phyloP scores from a whole-genome alignment of 2,888 invertebrate genomes.

The Zonitis immaculata region DNA sequence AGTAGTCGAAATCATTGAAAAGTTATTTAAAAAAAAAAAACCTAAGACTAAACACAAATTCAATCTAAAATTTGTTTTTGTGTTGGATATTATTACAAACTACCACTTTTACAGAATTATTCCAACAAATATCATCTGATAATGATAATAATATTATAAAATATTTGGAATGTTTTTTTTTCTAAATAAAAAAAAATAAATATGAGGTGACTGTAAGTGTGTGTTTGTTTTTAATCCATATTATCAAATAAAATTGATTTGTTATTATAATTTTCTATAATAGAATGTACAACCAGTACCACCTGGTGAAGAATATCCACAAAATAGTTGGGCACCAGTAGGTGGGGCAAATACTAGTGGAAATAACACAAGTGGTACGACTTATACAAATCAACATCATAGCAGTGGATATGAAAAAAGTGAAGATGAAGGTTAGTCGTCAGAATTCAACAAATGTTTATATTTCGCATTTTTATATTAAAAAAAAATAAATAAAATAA shows the following conservation, averaged over 20 bases:
- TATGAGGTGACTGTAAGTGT: slow-evolving; percentile 26
- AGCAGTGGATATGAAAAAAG: slow-evolving; percentile 30
- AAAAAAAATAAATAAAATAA: no score
- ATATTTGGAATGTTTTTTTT: slow-evolving; percentile 7
- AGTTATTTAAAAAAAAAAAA: not conserved
- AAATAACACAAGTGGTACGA: slow-evolving; percentile 15
- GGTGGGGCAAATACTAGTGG: slow-evolving; percentile 17
- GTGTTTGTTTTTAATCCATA: slow-evolving; percentile 2
- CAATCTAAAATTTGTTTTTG: slow-evolving; percentile 13
- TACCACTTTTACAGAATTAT: slow-evolving; percentile 29
- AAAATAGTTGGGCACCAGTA: slow-evolving; percentile 32
- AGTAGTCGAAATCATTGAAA: slow-evolving; percentile 6
- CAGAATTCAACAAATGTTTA: not conserved
- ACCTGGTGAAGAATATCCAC: slow-evolving; percentile 27
- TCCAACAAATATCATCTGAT: slow-evolving; percentile 25
- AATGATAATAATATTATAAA: slow-evolving; percentile 20
- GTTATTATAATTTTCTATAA: slow-evolving; percentile 7
- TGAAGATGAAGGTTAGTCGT: slow-evolving; percentile 20
- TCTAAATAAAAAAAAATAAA: slow-evolving; percentile 20
- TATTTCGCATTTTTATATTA: not conserved
- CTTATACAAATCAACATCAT: slow-evolving; percentile 38
- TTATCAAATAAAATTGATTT: not conserved
- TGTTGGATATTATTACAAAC: slow-evolving; percentile 22
- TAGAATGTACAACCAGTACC: slow-evolving; percentile 30
- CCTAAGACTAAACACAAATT: not conserved